Base-by-base conservation (phyloP, 1,140 invertebrate species). In the Drosophila sucinea region DNA sequence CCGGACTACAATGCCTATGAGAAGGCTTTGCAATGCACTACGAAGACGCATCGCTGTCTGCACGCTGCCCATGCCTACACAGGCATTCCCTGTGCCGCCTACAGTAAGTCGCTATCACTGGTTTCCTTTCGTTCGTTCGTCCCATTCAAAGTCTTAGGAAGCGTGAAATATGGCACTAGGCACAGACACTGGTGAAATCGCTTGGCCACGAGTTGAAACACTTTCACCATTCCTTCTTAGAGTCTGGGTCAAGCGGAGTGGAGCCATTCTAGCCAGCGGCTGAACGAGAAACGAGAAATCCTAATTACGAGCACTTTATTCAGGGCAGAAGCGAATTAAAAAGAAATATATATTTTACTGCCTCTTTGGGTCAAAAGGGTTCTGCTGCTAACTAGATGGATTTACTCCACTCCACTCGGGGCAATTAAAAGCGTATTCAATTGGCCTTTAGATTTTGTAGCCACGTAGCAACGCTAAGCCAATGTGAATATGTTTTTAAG, bases 61-160 rank as follows among this genome's bases (percentile, higher is more conserved):
- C 97, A 98, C 87, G 96, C 97, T 2, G 96, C 97, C 11, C 97
- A 97, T 92, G 97, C 97, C 51, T 98, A 98, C 91, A 98, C 97
- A 4, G 97, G 97, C 33, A 94, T 97, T 47, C 97, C 97, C 35
- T 97, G 96, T 91, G 95, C 96, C 32, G 96, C 96, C 54, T 96
- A 96, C 92, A 95, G 96, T 97, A 94, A 96, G 95, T 95, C 44
- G 1, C 27, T 33, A 2, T n/a, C n/a, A 55, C 33, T 40, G 44
- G 25, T 58, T 51, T 29, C 3, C 27, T 30, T 17, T 33, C 32
- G 41, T 32, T 17, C 38, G 17, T 17, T 17, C 17, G 17, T 32
- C 40, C 41, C n/a, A 61, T 58, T 57, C 54, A 33, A 11, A 32
- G 44, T 71, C 62, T 67, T 27, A 61, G 47, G 64, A 57, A 79